Evolutionary conservation across 2,888 invertebrate genomes (phyloP).

Genomic region (Nomada ferruginata): DNA sequence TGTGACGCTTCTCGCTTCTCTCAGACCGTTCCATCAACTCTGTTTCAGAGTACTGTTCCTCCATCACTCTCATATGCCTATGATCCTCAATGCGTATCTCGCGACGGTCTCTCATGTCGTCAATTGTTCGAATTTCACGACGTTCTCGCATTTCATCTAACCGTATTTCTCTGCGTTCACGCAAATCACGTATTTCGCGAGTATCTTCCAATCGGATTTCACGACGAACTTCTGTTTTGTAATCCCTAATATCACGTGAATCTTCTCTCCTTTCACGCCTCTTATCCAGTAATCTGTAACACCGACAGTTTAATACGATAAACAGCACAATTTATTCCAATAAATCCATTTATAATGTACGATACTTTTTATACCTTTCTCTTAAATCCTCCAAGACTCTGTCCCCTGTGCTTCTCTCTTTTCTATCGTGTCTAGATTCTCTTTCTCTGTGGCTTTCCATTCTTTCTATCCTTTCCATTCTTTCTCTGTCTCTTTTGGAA

Average conservation of each 20-base stretch:
- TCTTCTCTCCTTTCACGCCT: conserved; percentile 82
- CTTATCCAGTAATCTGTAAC: conserved; percentile 81
- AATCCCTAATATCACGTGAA: conserved; percentile 78
- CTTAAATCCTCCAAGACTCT: conserved; percentile 91
- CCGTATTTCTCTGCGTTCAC: conserved; percentile 78
- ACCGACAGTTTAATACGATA: conserved; percentile 5
- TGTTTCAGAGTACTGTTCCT: conserved; percentile 77
- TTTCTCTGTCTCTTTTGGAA: conserved; percentile 78
- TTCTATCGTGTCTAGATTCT: conserved; percentile 84
- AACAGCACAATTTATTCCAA: neutral
- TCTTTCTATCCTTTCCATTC: conserved; percentile 74
- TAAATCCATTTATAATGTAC: neutral
- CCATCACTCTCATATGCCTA: conserved; percentile 74
- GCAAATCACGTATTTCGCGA: conserved; percentile 71
- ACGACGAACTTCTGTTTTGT: conserved; percentile 78
- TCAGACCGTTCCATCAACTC: conserved; percentile 76
- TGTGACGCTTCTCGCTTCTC: conserved; percentile 79
- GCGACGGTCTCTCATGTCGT: conserved; percentile 75
- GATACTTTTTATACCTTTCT: conserved; percentile 85
- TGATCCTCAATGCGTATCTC: conserved; percentile 77
- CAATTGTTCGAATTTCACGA: conserved; percentile 75
- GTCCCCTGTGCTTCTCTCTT: conserved; percentile 86
- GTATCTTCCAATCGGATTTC: conserved; percentile 78
- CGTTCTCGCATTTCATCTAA: conserved; percentile 81
- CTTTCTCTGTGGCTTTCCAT: conserved; percentile 79